Conservation (phyloP, 1,140 invertebrate species). For the Calephelis nemesis region DNA sequence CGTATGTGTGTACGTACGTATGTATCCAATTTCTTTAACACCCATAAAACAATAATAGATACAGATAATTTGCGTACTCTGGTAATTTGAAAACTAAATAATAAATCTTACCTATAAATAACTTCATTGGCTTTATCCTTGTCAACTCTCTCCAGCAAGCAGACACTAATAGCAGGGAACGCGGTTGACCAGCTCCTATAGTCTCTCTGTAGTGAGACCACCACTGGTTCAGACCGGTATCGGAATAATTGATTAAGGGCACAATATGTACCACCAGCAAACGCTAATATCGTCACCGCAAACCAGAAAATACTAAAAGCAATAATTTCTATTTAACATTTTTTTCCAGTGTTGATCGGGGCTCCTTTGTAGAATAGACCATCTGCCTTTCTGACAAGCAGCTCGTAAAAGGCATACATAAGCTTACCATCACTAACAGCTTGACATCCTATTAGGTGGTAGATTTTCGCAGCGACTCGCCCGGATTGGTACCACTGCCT, state of each 20-base stretch:
- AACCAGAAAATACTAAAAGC: conserved; percentile 59
- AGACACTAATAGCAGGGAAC: conserved; percentile 81
- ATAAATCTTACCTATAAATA: conserved; percentile 47
- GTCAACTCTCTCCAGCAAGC: conserved; percentile 70
- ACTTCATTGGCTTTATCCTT: conserved; percentile 44
- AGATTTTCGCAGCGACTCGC: too few relatives aligned
- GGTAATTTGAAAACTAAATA: too few relatives aligned
- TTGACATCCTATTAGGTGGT: too few relatives aligned
- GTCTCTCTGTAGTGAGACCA: conserved; percentile 81
- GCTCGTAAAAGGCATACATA: too few relatives aligned
- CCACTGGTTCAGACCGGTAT: conserved; percentile 80
- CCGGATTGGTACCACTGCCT: too few relatives aligned
- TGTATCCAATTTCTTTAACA: too few relatives aligned
- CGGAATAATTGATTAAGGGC: conserved; percentile 60
- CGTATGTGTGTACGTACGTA: too few relatives aligned
- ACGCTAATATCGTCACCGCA: conserved; percentile 46
- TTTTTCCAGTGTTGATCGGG: too few relatives aligned
- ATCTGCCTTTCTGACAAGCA: too few relatives aligned
- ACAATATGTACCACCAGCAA: conserved; percentile 54
- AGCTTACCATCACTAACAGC: too few relatives aligned
- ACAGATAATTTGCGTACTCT: not conserved
- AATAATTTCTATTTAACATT: not conserved
- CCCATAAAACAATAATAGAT: too few relatives aligned
- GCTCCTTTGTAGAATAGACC: too few relatives aligned
- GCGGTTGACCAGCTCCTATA: conserved; percentile 80